Percentiles rank a stretch among this genome's conserved stretches.
Conservation (phyloP, 1,140 invertebrate species). For the Idris sp. region DNA sequence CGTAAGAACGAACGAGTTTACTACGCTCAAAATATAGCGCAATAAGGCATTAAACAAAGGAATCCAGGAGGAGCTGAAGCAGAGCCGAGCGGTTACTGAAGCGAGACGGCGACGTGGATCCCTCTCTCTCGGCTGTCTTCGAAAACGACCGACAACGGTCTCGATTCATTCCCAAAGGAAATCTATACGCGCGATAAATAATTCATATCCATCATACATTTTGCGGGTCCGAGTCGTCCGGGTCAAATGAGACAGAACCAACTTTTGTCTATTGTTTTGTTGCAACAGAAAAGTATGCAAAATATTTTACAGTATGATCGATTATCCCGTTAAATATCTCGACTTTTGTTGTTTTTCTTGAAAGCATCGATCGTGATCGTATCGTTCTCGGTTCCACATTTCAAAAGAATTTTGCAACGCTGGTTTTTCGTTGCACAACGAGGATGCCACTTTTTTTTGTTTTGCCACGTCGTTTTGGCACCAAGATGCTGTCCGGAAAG, state of each 20-base stretch:
- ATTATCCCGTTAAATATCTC: conserved; percentile 26
- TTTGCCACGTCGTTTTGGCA: conserved; percentile 23
- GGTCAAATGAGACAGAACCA: too few species aligned
- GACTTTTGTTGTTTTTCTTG: conserved; percentile 34
- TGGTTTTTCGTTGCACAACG: conserved; percentile 8
- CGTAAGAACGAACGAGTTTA: conserved; percentile 25
- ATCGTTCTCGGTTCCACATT: conserved; percentile 26
- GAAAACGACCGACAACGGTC: conserved; percentile 32
- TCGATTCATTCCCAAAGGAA: conserved; percentile 49
- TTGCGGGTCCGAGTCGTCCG: neutral
- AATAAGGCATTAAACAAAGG: conserved; percentile 76
- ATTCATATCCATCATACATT: conserved; percentile 47
- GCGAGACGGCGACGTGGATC: conserved; percentile 63
- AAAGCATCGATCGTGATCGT: conserved; percentile 20
- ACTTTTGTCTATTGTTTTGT: too few species aligned
- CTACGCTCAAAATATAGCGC: conserved; percentile 70
- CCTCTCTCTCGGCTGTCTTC: conserved; percentile 47
- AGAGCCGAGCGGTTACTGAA: conserved; percentile 69
- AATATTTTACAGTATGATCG: conserved; percentile 32
- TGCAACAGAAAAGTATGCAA: conserved; percentile 9
- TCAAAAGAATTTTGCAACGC: conserved; percentile 30
- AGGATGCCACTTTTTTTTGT: conserved; percentile 13
- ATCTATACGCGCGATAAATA: conserved; percentile 55
- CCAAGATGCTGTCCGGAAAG: conserved; percentile 1
- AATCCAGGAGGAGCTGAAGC: conserved; percentile 70